Base-by-base conservation (phyloP, 2,888 invertebrate species). In the Pachliopta kotzebuea region DNA sequence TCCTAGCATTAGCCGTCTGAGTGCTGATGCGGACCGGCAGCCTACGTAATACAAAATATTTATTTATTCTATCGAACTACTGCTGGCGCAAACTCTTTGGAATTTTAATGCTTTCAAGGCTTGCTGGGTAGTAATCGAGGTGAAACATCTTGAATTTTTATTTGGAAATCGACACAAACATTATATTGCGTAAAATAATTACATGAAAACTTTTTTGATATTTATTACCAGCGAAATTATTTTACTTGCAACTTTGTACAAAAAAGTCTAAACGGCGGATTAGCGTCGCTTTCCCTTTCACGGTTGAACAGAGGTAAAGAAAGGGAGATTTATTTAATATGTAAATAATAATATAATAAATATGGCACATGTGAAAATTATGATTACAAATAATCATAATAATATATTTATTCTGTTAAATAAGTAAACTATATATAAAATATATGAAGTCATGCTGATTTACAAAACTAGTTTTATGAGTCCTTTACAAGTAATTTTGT, bases 91-190 rank as follows among this genome's bases (percentile, higher is more conserved):
- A 76, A 66, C 74, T 78, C 78, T 79, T 80, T 78, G 80, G 84
- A 86, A 85, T 87, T 81, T 78, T 80, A 85, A 86, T 83, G 75
- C 63, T 65, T 66, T 59, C 64, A 70, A 70, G 67, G 69, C 68
- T 70, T 64, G 67, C 65, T 56, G 53, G 60, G 62, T 59, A 59
- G 60, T 68, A 70, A 72, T 67, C 70, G 71, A 74, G 76, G 76
- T 72, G 76, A 65, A 74, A 73, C 75, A 75, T 75, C 77, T 77
- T 73, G 73, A 76, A 77, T 77, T 76, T 66, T 62, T 65, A 63
- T 67, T 68, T 62, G 54, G 76, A 75, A 81, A 80, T 78, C 71
- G 60, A 62, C 61, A 69, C 74, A 72, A 78, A 78, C 78, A 23
- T 31, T n/a, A 21, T n/a, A 26, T 57, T 57, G 52, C 53, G 57